Evolutionary conservation across 2,797 vertebrate species (phyloP), one percentile per base, ranked within the genome.

Genomic region (Serranus cabrilla): DNA sequence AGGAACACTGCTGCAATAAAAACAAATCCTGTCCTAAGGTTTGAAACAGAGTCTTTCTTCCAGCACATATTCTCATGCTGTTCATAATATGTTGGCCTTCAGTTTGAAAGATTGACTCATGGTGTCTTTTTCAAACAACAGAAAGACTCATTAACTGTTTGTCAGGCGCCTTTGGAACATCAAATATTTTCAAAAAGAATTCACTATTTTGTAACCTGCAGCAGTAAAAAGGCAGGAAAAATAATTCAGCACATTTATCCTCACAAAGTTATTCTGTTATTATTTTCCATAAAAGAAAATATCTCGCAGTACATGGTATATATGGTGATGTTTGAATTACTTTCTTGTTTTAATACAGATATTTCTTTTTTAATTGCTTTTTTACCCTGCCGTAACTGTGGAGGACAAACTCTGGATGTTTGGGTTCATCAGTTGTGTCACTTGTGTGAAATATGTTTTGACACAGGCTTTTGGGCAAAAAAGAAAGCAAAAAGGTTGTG

Each of bases 201-300:
- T 20, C 3, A 42, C 11, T 42, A 1, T 12, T 40, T 49, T 45
- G 11, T n/a, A 18, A 51, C 45, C n/a, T n/a, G 14, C 11, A 61
- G 45, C 43, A 13, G 7, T 21, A 43, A 46, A 67, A 74, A 66
- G 3, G 4, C 17, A 43, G 5, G 34, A 51, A 21, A 62, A 14
- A 54, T 56, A 17, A 45, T 54, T 45, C 50, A 60, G n/a, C 16
- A 10, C 16, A 56, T 51, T 65, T 47, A 47, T 78, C 58, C 17
- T 43, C 25, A 45, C 17, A 49, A 31, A 45, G 8, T 20, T n/a
- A 47, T 42, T 50, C 34, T 76, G 4, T 69, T 9, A 59, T 57
- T 66, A 16, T 71, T 50, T 43, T 42, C 11, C 42, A 71, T 54
- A 40, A 74, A 60, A 82, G 54, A 43, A 45, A 74, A 58, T 73